phyloP scores from a whole-genome alignment of 2,888 invertebrate genomes.

The Minunthozetes semirufus region DNA sequence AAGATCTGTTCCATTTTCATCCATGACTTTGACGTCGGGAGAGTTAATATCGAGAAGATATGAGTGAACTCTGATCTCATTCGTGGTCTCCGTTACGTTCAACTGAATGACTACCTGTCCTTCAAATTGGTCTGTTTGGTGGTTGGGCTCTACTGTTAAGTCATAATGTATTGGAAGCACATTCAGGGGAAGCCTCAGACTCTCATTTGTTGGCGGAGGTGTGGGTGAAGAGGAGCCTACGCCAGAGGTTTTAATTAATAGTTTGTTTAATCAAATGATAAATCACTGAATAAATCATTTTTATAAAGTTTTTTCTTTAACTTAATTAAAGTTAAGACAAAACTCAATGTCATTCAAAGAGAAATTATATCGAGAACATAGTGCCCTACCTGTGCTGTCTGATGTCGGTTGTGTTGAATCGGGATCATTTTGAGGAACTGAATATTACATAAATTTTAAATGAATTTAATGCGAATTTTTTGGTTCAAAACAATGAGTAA shows the following conservation, averaged over 20 bases:
- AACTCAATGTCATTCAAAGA: too few relatives aligned
- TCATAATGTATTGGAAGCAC: conserved; percentile 29
- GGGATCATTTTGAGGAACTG: too few relatives aligned
- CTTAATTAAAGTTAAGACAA: too few relatives aligned
- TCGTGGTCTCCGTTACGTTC: neutral
- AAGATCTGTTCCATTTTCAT: neutral
- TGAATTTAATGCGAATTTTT: too few relatives aligned
- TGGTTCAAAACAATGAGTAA: too few relatives aligned
- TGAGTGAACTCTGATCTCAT: conserved; percentile 29
- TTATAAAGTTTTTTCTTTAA: too few relatives aligned
- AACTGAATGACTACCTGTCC: conserved; percentile 27
- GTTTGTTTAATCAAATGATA: neutral
- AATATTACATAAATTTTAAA: too few relatives aligned
- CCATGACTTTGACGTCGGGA: neutral
- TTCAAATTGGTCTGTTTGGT: conserved; percentile 7
- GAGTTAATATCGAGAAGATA: neutral
- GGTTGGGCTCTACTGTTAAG: conserved; percentile 22
- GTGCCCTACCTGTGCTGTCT: too few relatives aligned
- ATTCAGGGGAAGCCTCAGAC: neutral
- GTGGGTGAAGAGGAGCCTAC: neutral
- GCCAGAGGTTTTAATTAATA: neutral
- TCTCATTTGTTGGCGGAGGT: conserved; percentile 14
- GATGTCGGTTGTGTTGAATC: too few relatives aligned
- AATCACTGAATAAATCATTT: too few relatives aligned
- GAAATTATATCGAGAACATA: too few relatives aligned